Evolutionary conservation across 2,113 vertebrate genomes (phyloP).

Genomic region (Otocyon megalotis): DNA sequence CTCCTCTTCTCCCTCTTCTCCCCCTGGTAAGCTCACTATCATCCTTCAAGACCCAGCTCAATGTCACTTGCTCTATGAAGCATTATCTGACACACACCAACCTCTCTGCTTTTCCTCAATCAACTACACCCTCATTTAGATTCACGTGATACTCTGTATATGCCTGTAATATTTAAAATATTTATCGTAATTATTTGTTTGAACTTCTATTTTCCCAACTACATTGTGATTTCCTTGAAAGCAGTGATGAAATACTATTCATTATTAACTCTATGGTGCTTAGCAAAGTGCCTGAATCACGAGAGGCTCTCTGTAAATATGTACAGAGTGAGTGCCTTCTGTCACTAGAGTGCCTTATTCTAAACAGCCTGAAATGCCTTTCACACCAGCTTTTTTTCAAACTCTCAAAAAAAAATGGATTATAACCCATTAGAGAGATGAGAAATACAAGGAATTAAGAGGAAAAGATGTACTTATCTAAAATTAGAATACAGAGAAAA

Average conservation of each 20-base stretch:
- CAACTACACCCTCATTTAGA: not conserved
- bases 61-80: not conserved
- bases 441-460: constrained; percentile 51
- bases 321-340: not conserved
- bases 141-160: not conserved
- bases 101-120: not conserved
- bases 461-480: constrained; percentile 12
- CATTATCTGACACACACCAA: not conserved
- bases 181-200: constrained; percentile 29
- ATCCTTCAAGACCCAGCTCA: not conserved
- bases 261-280: not conserved
- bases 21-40: not conserved
- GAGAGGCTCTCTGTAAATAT: not conserved
- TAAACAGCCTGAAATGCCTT: not conserved
- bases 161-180: not conserved
- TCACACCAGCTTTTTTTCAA: not conserved
- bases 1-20: not conserved
- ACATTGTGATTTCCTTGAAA: constrained; percentile 59
- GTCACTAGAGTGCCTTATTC: not conserved
- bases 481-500: constrained; percentile 44
- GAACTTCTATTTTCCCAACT: constrained; percentile 39
- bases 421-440: constrained; percentile 4
- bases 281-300: not conserved
- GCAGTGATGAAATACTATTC: constrained; percentile 29
- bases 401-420: not conserved